Evolutionary conservation across 2,888 invertebrate genomes (phyloP), one percentile per base, ranked within the genome.

Genomic region (Blera fallax): DNA sequence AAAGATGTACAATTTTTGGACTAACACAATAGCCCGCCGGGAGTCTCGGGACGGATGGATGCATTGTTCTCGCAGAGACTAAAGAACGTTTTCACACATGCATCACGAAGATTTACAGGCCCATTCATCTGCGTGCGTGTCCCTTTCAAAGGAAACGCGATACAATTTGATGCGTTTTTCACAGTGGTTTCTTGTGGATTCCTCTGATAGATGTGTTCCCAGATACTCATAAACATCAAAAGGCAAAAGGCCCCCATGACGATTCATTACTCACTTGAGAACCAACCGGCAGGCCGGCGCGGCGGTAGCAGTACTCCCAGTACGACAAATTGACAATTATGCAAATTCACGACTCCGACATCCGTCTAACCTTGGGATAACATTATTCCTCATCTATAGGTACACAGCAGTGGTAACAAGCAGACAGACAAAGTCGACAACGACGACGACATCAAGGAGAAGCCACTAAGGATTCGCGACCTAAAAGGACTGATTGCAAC

Each of bases 81-180:
- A 62, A 18, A 37, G 21, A 58, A 81, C 85, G 85, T 81, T 85
- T 81, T 85, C 85, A 81, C 77, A 85, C 85, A 85, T 85, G 85
- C 72, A 85, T 81, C 81, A 80, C 37, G 54, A 81, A 85, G 85
- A 85, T 85, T 85, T 85, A 85, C 80, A 24, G 52, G 76, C 37
- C 65, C 62, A 74, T 74, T 84, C 64, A 74, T 62, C 45, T 40
- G 76, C 85, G 81, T 85, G 85, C 85, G 85, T 85, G 76, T 81
- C 58, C 48, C 52, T 72, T 54, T 62, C 76, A 81, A 85, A 77
- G 60, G 81, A 81, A 85, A 85, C 77, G 81, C 81, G 85, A 81
- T 85, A 77, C 77, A 77, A 72, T 80, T 81, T 54, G 81, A 85
- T 85, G 81, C 85, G 85, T 76, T 70, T 79, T 79, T 76, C 58